Conservation (phyloP, 1,140 invertebrate genomes). For the Ylistrum balloti region DNA sequence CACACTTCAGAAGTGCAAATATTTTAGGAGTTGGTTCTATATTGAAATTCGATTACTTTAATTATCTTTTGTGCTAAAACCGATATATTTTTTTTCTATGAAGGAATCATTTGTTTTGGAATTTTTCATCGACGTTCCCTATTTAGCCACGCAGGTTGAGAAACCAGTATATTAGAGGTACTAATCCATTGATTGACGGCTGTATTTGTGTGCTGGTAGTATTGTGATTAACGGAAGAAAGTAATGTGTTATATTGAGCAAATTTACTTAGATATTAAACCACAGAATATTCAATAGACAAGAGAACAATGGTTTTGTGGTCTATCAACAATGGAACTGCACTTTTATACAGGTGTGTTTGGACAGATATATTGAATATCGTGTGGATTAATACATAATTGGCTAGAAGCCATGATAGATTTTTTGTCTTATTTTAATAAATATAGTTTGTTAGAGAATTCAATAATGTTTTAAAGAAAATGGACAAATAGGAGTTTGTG, state of each 20-base stretch:
- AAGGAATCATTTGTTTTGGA: background rate
- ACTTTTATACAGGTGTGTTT: conserved; percentile 16
- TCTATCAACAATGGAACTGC: background rate
- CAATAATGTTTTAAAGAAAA: background rate
- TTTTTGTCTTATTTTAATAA: conserved; percentile 40
- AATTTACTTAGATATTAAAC: conserved; percentile 36
- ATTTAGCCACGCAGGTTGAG: background rate
- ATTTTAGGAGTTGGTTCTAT: background rate
- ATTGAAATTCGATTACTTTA: background rate
- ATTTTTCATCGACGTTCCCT: background rate
- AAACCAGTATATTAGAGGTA: background rate
- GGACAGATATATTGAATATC: conserved; percentile 29
- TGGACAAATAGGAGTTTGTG: background rate
- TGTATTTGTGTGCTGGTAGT: background rate
- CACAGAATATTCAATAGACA: background rate
- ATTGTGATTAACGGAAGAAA: conserved; percentile 32
- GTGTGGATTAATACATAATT: conserved; percentile 6
- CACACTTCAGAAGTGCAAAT: background rate
- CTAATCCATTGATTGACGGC: background rate
- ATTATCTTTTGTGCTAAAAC: background rate
- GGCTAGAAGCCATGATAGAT: background rate
- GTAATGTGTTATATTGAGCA: background rate
- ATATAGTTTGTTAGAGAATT: conserved; percentile 8
- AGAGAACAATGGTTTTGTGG: background rate
- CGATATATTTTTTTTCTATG: background rate